These are phyloP conservation scores for Resseliella maxima DNA, from an alignment of 2,888 invertebrate genomes.

Conservation along the genomic window DNA sequence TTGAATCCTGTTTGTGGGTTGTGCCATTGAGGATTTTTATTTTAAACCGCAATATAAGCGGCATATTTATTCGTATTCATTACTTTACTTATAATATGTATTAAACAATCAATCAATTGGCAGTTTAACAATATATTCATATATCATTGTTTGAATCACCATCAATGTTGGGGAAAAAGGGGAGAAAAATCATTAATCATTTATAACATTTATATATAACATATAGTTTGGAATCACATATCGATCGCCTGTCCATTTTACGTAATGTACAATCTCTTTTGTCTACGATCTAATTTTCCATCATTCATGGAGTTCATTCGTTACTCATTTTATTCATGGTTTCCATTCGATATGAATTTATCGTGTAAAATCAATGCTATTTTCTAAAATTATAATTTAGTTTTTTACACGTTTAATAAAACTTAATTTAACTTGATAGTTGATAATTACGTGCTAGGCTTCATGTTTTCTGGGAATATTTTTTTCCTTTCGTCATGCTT, in stretches of 20 bases:
- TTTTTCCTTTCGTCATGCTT: too few relatives aligned
- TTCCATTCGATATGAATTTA: background rate
- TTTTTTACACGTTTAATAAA: slow-evolving; percentile 32
- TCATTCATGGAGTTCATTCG: background rate
- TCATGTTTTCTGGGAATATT: too few relatives aligned
- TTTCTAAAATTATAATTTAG: background rate
- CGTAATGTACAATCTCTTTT: background rate
- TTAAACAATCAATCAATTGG: slow-evolving; percentile 42
- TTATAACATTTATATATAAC: background rate
- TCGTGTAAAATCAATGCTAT: background rate
- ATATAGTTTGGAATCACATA: background rate
- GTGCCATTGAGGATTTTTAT: background rate
- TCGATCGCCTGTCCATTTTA: slow-evolving; percentile 5
- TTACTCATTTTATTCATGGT: background rate
- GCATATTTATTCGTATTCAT: background rate
- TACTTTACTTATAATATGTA: slow-evolving; percentile 5
- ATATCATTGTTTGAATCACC: slow-evolving; percentile 40
- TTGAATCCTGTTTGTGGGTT: background rate
- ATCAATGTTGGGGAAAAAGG: background rate
- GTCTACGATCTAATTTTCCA: background rate
- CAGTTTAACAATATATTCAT: slow-evolving; percentile 28
- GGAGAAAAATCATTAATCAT: background rate
- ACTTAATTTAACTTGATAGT: slow-evolving; percentile 8
- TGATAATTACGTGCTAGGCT: slow-evolving; percentile 3
- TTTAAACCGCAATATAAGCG: background rate